These are phyloP conservation scores for Lampris megalopsis DNA, from an alignment of 2,113 vertebrate genomes.

Conservation along the genomic window DNA sequence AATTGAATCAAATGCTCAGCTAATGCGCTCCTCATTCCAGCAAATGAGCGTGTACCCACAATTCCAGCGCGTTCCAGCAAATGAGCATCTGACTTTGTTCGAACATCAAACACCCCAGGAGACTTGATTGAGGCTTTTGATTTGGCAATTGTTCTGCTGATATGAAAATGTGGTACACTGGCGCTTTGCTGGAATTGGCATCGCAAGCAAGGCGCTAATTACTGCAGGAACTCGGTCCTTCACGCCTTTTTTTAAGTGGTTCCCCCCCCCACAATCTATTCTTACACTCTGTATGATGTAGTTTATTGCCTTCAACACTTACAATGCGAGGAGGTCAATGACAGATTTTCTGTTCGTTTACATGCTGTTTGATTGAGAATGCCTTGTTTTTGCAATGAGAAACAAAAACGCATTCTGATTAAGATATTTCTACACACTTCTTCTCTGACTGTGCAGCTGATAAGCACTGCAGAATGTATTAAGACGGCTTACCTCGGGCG, in stretches of 20 bases:
- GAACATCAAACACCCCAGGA: conserved; percentile 46
- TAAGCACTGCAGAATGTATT: too few relatives aligned
- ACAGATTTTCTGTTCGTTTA: too few relatives aligned
- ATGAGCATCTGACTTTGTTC: conserved; percentile 55
- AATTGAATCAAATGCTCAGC: conserved; percentile 55
- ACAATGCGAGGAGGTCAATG: too few relatives aligned
- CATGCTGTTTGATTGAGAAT: too few relatives aligned
- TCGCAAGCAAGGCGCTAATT: conserved; percentile 47
- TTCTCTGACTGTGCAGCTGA: too few relatives aligned
- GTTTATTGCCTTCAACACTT: not conserved
- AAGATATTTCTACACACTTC: too few relatives aligned
- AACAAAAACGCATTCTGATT: too few relatives aligned
- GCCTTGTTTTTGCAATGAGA: too few relatives aligned
- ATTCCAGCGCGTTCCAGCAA: conserved; percentile 46
- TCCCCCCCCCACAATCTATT: conserved; percentile 3
- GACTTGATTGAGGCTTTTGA: conserved; percentile 57
- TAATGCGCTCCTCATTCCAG: conserved; percentile 41
- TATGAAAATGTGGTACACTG: conserved; percentile 35
- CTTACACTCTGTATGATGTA: not conserved
- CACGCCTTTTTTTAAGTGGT: conserved; percentile 5
- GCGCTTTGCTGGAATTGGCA: conserved; percentile 38
- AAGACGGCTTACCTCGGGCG: too few relatives aligned
- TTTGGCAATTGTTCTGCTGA: conserved; percentile 54
- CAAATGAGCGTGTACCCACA: conserved; percentile 25
- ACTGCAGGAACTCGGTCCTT: conserved; percentile 18